Base-by-base conservation (phyloP, 2,888 invertebrate species). In the Dermolepida albohirtum region DNA sequence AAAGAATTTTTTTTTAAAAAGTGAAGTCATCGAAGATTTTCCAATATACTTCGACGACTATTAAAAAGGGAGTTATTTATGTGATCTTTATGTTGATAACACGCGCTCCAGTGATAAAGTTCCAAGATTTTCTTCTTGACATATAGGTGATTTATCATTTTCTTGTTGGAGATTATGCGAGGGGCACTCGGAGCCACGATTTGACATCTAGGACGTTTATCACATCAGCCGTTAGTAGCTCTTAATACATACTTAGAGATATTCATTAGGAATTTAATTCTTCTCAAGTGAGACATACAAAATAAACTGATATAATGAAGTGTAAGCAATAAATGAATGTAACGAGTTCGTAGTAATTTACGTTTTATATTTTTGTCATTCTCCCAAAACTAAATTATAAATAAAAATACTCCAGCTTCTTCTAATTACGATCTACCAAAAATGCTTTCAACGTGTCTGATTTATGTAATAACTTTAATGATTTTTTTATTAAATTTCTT, bases 91-190 rank as follows among this genome's bases (percentile, higher is more conserved):
- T 39, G 40, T 17, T 14, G 40, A 54, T 54, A 40, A 40, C 39
- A 16, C 40, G 16, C 10, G 17, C 10, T 11, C 6, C 11, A 14
- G 8, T 39, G 40, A 54, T 17, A 40, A 14, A 54, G 39, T 40
- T 52, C 40, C 29, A 12, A 54, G 40, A 40, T 16, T 54, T 40
- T 40, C 54, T 16, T 8, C 10, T 2, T 40, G 40, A 50, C 17
- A 39, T 52, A 11, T 39, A 40, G 54, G 54, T 40, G 54, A 54
- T 54, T 54, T 54, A 54, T 54, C 54, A 54, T 40, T 54, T 54
- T 54, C 54, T 54, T 54, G 54, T 39, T 1, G 7, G 39, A 54
- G 54, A 54, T 54, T 54, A 54, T 54, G 54, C 40, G 16, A 40
- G 16, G 16, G 54, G 40, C 54, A 54, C 40, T 54, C 17, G 16